phyloP scores from a whole-genome alignment of 2,888 invertebrate species.

The Pharmacophagus antenor region DNA sequence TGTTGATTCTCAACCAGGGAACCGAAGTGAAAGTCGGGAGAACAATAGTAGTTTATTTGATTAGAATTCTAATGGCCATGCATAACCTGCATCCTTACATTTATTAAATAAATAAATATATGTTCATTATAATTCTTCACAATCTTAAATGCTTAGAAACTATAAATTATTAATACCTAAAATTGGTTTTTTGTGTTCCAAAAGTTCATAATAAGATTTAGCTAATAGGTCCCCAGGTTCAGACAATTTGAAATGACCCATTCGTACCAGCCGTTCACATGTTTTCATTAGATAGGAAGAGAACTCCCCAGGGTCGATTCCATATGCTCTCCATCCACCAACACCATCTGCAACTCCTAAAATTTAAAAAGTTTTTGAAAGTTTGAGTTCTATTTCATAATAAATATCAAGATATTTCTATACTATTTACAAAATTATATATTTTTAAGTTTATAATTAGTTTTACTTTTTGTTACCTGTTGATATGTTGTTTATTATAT shows the following conservation, averaged over 20 bases:
- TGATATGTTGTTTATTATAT: no score
- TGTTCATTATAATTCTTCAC: no score
- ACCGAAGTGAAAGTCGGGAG: no score
- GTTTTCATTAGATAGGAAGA: slow-evolving; percentile 96
- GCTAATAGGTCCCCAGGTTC: slow-evolving; percentile 94
- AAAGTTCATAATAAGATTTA: slow-evolving; percentile 93
- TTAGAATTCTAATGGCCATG: no score
- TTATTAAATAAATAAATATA: no score
- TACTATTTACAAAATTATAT: not conserved
- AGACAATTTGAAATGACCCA: slow-evolving; percentile 92
- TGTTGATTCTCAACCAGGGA: no score
- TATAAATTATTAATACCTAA: slow-evolving; percentile 83
- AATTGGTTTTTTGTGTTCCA: slow-evolving; percentile 95
- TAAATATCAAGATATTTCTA: not conserved
- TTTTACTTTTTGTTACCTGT: no score
- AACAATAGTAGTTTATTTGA: no score
- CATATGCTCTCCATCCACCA: slow-evolving; percentile 98
- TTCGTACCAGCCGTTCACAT: slow-evolving; percentile 94
- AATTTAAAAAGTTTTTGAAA: slow-evolving; percentile 32
- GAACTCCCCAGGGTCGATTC: slow-evolving; percentile 98
- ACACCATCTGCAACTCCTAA: slow-evolving; percentile 99
- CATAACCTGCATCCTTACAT: no score
- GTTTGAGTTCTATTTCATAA: no score
- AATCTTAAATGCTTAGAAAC: no score
- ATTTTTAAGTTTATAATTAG: no score